Evolutionary conservation across 2,888 invertebrate genomes (phyloP).

Genomic region (Oligia strigilis): DNA sequence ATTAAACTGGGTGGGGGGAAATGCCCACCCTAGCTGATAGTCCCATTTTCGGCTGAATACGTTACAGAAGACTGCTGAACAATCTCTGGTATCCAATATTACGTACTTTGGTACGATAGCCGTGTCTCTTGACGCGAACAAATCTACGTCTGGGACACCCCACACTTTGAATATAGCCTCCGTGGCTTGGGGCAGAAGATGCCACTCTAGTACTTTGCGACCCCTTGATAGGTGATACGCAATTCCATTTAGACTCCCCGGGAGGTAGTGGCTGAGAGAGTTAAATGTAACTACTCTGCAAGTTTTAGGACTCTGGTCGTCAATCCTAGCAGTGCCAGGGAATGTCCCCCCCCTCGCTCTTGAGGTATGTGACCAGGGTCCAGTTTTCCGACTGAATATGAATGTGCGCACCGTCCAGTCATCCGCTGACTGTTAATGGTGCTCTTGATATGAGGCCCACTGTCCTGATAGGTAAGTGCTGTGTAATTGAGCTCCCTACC

Average conservation of each 20-base stretch:
- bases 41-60: background rate
- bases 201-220: constrained; percentile 12
- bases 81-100: background rate
- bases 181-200: constrained; percentile 1
- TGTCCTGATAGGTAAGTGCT: too few species aligned
- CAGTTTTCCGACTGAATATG: too few species aligned
- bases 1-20: background rate
- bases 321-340: constrained; percentile 2
- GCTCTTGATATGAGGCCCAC: too few species aligned
- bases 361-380: too few species aligned
- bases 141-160: background rate
- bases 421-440: too few species aligned
- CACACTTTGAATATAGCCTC: constrained; percentile 7
- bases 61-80: background rate
- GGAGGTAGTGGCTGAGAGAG: constrained; percentile 1
- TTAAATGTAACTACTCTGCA: background rate
- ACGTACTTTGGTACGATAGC: constrained; percentile 9
- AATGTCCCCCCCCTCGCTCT: background rate
- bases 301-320: constrained; percentile 6
- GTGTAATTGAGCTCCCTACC: too few species aligned
- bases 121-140: constrained; percentile 7
- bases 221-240: background rate
- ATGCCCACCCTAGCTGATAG: background rate
- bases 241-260: constrained; percentile 7
- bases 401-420: too few species aligned